Base-by-base conservation (phyloP, 2,797 vertebrate species). In the Lateolabrax maculatus region DNA sequence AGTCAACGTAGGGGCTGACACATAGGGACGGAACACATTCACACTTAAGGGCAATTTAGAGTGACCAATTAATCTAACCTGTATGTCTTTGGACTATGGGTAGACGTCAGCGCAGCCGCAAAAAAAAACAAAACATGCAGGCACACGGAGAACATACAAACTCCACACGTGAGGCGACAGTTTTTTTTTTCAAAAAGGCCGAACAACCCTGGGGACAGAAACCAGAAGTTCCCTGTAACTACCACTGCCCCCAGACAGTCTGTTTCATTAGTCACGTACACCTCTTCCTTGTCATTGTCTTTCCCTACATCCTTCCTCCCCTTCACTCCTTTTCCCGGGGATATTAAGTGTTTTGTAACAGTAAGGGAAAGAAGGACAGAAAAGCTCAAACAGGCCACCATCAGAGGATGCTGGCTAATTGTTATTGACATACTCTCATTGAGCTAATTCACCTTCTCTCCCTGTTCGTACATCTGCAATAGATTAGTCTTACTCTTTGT, bases 181-280 rank as follows among this genome's bases (percentile, higher is more conserved):
- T n/a, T n/a, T n/a, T n/a, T n/a, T n/a, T 37, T 7, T 21, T 11
- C n/a, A n/a, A 36, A 43, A 29, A 44, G 9, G 9, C 39, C 3
- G 3, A 46, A 21, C 25, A 23, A 36, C 31, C n/a, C n/a, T 7
- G n/a, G 18, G 39, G 16, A 19, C 12, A 44, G 49, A 66, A 39
- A 55, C n/a, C 18, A 29, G 18, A n/a, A 31, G 41, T 19, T 23
- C 5, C 23, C 11, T 25, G 34, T 58, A 75, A 66, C 66, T 67
- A 78, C 73, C 18, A 61, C 71, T 65, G 66, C 61, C 79, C 64
- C 60, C 51, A 81, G 81, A 84, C 77, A 82, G 76, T 83, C 79
- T 81, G 79, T 81, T 88, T 88, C 73, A 89, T 89, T 86, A 83
- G 78, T 72, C 79, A 61, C 6, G 23, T 67, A 86, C 76, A 55